Evolutionary conservation across 2,797 vertebrate species (phyloP), one percentile per base, ranked within the genome.

Genomic region (Enteromius thamalakanensis): DNA sequence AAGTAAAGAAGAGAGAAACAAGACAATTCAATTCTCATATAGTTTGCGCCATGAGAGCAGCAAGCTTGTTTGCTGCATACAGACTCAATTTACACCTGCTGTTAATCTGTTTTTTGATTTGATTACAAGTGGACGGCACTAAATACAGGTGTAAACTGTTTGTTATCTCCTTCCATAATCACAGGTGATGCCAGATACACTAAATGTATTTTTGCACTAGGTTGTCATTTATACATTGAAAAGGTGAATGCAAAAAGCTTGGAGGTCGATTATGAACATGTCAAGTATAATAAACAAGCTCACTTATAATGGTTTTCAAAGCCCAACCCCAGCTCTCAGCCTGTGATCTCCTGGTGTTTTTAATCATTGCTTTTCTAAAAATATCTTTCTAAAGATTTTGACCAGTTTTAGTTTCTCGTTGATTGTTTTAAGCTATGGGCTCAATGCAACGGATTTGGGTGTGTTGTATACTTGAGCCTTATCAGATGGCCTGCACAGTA

Each of bases 401-500:
- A 40, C 34, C 21, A 64, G 53, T 82, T 80, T 79, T 79, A 72
- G 80, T 64, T 76, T 86, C 86, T 67, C 19, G 2, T 60, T 32
- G 47, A 79, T 76, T 62, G n/a, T 70, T 77, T 85, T 86, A 77
- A 85, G 80, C 80, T 42, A 74, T 2, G 3, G 78, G 79, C 79
- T 88, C 81, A 79, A 76, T 72, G 76, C 47, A 12, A 77, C 60
- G 23, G 23, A 82, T 80, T 82, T 60, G 53, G 65, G 29, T 77
- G 64, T 55, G 34, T 62, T 40, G 74, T 85, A 82, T 88, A 79
- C 89, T 82, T 80, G 87, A 83, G 82, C 81, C 86, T 91, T 91
- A 90, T 91, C 91, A 87, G 85, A 89, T 90, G 87, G 85, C 87
- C 86, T 80, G 89, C 84, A 82, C 87, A 70, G 86, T 91, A 88